These are phyloP conservation scores for Thalassoma bifasciatum DNA, from an alignment of 2,113 vertebrate species.

Conservation along the genomic window DNA sequence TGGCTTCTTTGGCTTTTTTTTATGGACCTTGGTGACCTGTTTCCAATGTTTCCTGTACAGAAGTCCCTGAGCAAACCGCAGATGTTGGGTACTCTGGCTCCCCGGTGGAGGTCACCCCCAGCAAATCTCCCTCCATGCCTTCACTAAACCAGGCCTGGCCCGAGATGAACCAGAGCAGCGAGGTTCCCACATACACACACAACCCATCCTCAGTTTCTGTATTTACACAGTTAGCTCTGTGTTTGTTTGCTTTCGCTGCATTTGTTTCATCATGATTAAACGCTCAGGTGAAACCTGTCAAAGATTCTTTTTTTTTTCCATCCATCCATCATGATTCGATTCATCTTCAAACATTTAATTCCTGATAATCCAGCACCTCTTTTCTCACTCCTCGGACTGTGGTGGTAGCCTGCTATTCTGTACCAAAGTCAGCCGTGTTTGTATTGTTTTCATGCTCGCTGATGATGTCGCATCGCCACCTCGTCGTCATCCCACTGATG, in stretches of 20 bases:
- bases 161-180: slow-evolving; percentile 97
- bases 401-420: slow-evolving; percentile 34
- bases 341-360: slow-evolving; percentile 51
- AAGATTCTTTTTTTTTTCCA: slow-evolving; percentile 20
- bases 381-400: slow-evolving; percentile 33
- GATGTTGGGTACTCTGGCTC: slow-evolving; percentile 94
- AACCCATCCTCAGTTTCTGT: neutral
- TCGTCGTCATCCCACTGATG: neutral
- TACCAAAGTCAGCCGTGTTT: slow-evolving; percentile 29
- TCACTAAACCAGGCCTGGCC: slow-evolving; percentile 98
- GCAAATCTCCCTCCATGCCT: slow-evolving; percentile 99
- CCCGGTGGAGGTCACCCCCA: slow-evolving; percentile 95
- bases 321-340: slow-evolving; percentile 38
- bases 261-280: slow-evolving; percentile 45
- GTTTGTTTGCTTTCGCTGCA: slow-evolving; percentile 39
- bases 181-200: slow-evolving; percentile 86
- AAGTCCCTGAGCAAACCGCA: slow-evolving; percentile 83
- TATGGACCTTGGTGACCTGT: neutral
- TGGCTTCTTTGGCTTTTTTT: neutral
- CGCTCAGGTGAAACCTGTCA: slow-evolving; percentile 8
- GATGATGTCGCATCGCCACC: slow-evolving; percentile 5
- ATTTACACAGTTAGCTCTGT: neutral
- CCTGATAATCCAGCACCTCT: slow-evolving; percentile 56
- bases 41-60: slow-evolving; percentile 18
- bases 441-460: slow-evolving; percentile 26